Conservation (phyloP, 2,797 vertebrate genomes). For the Parauchenoglanis ngamensis region DNA sequence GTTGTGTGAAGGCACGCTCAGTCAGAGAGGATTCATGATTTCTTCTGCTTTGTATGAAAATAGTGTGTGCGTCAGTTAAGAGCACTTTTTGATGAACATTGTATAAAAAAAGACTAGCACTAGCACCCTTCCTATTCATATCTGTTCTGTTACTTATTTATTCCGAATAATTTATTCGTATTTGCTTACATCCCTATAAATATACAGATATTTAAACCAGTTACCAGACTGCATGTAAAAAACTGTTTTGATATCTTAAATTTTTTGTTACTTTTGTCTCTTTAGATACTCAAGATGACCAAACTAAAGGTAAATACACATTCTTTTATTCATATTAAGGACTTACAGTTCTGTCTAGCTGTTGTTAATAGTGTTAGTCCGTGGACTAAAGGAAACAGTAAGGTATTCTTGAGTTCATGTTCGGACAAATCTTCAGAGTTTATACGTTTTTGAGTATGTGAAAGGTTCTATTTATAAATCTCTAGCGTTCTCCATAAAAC, state of each 20-base stretch:
- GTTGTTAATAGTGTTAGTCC: not conserved
- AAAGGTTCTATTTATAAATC: not conserved
- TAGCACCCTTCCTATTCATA: no score
- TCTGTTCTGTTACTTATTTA: not conserved
- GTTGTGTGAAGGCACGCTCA: not conserved
- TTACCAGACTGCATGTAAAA: not conserved
- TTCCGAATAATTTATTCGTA: not conserved
- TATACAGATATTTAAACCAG: not conserved
- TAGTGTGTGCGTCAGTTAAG: not conserved
- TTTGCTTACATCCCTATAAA: not conserved
- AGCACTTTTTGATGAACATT: not conserved
- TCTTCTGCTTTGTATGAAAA: not conserved
- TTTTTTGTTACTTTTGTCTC: constrained; percentile 26
- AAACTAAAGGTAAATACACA: constrained; percentile 48
- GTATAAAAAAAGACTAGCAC: not conserved
- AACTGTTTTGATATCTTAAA: not conserved
- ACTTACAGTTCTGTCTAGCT: not conserved
- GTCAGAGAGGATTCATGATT: not conserved
- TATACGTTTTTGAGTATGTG: not conserved
- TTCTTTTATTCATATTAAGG: not conserved
- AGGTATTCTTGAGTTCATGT: not conserved
- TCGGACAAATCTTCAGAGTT: not conserved
- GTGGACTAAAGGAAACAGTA: not conserved
- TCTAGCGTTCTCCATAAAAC: not conserved
- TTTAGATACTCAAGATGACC: constrained; percentile 7